These are phyloP conservation scores for Notospermus geniculatus DNA, from an alignment of 1,140 invertebrate genomes.

Conservation along the genomic window DNA sequence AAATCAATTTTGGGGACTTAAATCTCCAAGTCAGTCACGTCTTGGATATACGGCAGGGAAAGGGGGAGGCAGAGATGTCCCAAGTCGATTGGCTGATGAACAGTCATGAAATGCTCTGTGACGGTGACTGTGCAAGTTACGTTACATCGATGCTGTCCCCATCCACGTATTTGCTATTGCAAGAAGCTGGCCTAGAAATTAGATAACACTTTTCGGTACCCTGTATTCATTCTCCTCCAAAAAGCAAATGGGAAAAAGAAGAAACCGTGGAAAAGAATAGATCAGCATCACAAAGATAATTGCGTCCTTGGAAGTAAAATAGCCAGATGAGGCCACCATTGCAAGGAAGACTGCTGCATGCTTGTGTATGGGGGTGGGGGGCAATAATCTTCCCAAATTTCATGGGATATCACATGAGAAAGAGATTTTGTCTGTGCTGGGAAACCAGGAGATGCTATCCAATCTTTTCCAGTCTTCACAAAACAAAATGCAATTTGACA, in stretches of 20 bases:
- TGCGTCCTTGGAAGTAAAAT: constrained; percentile 4
- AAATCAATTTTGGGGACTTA: background rate
- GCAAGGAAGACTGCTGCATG: constrained; percentile 15
- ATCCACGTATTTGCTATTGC: constrained; percentile 21
- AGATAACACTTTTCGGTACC: constrained; percentile 7
- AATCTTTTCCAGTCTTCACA: constrained; percentile 1
- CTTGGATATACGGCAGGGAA: constrained; percentile 4
- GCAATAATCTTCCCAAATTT: constrained; percentile 18
- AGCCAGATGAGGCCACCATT: background rate
- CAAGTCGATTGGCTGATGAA: constrained; percentile 10
- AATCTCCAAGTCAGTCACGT: too few species aligned
- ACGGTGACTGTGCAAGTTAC: background rate
- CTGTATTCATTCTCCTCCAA: constrained; percentile 17
- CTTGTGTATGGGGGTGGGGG: too few species aligned
- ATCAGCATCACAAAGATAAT: constrained; percentile 18
- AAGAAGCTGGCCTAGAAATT: constrained; percentile 14
- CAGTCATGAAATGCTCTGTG: background rate
- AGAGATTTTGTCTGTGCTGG: constrained; percentile 5
- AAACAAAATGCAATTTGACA: background rate
- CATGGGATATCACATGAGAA: background rate
- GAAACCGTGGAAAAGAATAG: too few species aligned
- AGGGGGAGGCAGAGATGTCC: constrained; percentile 15
- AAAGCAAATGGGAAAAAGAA: constrained; percentile 12
- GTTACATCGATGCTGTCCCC: constrained; percentile 18
- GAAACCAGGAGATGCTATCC: background rate